Conservation (phyloP, 2,113 vertebrate genomes). For the Stegastes partitus region DNA sequence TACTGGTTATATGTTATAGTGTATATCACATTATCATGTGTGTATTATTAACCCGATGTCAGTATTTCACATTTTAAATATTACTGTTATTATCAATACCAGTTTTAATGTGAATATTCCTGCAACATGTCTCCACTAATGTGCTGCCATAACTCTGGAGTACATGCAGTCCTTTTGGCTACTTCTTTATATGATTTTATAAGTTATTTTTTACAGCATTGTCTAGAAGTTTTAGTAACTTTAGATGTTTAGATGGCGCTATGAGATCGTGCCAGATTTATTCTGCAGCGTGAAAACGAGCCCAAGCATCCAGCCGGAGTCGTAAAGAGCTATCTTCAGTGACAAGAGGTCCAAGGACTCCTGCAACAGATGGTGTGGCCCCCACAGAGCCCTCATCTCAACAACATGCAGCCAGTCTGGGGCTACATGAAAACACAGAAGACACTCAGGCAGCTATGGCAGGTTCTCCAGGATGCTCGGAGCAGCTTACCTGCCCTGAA, state of each 20-base stretch:
- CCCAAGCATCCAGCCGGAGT: neutral
- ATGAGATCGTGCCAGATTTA: neutral
- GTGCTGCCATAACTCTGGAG: too few relatives aligned
- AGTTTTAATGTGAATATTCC: too few relatives aligned
- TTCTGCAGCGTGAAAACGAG: neutral
- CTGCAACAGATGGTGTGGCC: constrained; percentile 34
- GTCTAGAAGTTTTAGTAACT: neutral
- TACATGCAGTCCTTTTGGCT: too few relatives aligned
- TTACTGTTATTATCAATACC: too few relatives aligned
- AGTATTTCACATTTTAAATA: too few relatives aligned
- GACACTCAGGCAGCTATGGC: constrained; percentile 14
- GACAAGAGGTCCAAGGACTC: constrained; percentile 8
- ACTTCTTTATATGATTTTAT: too few relatives aligned
- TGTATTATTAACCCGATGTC: too few relatives aligned
- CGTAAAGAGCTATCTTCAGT: constrained; percentile 11
- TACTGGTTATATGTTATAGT: too few relatives aligned
- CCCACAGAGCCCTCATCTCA: constrained; percentile 21
- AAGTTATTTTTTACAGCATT: too few relatives aligned
- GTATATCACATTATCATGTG: too few relatives aligned
- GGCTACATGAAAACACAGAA: constrained; percentile 23
- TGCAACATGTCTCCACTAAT: too few relatives aligned
- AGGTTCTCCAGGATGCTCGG: constrained; percentile 12
- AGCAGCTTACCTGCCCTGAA: neutral
- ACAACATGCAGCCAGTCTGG: constrained; percentile 22
- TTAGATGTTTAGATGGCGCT: neutral